Evolutionary conservation across 2,113 vertebrate species (phyloP).

Genomic region (Epinephelus fuscoguttatus): DNA sequence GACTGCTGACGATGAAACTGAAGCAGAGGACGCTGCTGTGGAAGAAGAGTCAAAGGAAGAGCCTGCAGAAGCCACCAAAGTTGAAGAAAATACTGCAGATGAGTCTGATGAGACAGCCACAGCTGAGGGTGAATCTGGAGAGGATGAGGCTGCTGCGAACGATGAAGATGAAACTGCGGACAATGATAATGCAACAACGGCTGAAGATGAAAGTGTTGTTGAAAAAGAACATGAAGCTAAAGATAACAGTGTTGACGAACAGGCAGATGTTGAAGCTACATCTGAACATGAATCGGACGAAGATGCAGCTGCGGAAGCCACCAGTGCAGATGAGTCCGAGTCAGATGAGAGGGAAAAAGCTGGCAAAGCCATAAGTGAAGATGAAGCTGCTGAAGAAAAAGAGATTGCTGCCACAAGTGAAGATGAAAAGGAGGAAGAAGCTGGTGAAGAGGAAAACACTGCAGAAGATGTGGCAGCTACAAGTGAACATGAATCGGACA

Average conservation of each 20-base stretch:
- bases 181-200: background rate
- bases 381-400: slow-evolving; percentile 12
- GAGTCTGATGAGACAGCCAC: background rate
- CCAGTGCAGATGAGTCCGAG: background rate
- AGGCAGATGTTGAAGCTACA: background rate
- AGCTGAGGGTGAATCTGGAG: slow-evolving; percentile 11
- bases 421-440: no score
- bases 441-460: slow-evolving; percentile 23
- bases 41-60: background rate
- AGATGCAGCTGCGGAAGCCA: slow-evolving; percentile 10
- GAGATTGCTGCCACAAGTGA: background rate
- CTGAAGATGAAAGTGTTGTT: background rate
- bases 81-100: background rate
- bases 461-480: background rate
- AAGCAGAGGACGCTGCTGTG: slow-evolving; percentile 4
- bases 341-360: slow-evolving; percentile 3
- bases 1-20: background rate
- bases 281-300: slow-evolving; percentile 32
- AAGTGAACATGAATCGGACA: slow-evolving; percentile 27
- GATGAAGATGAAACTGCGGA: slow-evolving; percentile 3
- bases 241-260: background rate
- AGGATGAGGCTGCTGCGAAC: background rate
- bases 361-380: background rate
- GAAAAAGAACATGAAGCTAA: slow-evolving; percentile 31
- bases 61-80: background rate